Percentiles rank a stretch among this genome's conserved stretches.
Evolutionary conservation across 2,113 vertebrate genomes (phyloP).

Genomic region (Datnioides undecimradiatus): DNA sequence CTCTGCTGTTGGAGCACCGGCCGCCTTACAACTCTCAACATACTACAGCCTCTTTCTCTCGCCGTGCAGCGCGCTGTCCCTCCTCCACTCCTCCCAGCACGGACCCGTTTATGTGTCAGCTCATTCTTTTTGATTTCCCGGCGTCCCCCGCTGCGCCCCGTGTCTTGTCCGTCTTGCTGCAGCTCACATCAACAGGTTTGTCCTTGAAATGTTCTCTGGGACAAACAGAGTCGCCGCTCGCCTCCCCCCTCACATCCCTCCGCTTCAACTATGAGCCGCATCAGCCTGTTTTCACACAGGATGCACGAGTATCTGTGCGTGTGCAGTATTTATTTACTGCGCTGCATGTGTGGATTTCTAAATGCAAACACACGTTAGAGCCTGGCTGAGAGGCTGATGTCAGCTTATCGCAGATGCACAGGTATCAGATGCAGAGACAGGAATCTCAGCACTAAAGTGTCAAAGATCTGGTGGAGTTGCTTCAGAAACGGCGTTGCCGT

Average conservation of each 20-base stretch:
- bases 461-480: background rate
- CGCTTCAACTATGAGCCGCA: background rate
- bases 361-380: background rate
- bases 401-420: background rate
- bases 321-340: background rate
- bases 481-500: background rate
- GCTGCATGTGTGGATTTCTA: background rate
- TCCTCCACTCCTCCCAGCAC: conserved; percentile 22
- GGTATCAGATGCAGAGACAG: background rate
- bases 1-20: conserved; percentile 43
- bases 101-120: conserved; percentile 26
- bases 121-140: background rate
- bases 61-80: conserved; percentile 28
- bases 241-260: background rate
- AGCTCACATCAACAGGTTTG: conserved; percentile 77
- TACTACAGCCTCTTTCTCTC: conserved; percentile 36
- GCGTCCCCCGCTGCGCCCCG: background rate
- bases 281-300: background rate
- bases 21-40: conserved; percentile 56
- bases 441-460: background rate
- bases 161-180: conserved; percentile 22
- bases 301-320: background rate
- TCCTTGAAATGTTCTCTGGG: conserved; percentile 71
- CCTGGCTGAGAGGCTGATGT: background rate
- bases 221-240: conserved; percentile 8